Evolutionary conservation across 1,140 invertebrate genomes (phyloP).

Genomic region (Ceratina australensis): DNA sequence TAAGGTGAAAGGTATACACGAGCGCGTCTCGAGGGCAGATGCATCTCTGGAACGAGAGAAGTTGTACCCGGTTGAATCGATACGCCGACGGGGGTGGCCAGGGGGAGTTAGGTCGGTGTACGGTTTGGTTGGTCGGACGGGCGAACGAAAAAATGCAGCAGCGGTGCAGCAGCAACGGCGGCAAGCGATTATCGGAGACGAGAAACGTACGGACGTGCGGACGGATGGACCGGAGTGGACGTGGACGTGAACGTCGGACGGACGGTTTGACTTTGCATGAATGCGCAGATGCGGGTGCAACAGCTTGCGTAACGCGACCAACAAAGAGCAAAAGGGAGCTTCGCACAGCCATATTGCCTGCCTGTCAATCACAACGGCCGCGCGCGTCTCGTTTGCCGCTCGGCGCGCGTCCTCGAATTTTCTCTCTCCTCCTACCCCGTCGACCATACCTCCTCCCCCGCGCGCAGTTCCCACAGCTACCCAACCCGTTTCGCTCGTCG

Average conservation of each 20-base stretch:
- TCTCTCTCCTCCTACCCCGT: constrained; percentile 10
- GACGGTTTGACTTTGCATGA: constrained; percentile 79
- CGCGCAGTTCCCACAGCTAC: too few relatives aligned
- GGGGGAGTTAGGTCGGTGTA: not conserved
- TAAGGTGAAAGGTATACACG: not conserved
- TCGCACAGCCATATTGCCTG: constrained; percentile 75
- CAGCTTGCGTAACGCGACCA: constrained; percentile 79
- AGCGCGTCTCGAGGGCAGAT: constrained; percentile 43
- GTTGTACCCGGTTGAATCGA: too few relatives aligned
- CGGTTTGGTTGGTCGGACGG: constrained; percentile 29
- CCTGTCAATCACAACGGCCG: constrained; percentile 79
- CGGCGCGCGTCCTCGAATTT: constrained; percentile 41
- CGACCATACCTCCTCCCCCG: not conserved
- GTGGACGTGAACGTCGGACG: constrained; percentile 64
- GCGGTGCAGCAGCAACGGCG: constrained; percentile 51
- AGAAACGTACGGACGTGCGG: constrained; percentile 67
- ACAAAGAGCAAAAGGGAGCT: constrained; percentile 77
- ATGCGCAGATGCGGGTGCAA: constrained; percentile 80
- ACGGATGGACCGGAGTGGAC: constrained; percentile 69
- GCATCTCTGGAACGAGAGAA: constrained; percentile 50
- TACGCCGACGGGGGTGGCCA: not conserved
- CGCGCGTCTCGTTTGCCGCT: constrained; percentile 57
- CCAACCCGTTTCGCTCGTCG: constrained; percentile 6
- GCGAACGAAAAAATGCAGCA: constrained; percentile 62
- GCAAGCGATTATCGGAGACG: constrained; percentile 74